phyloP scores from a whole-genome alignment of 2,888 invertebrate genomes.

The Morpho deidamia region DNA sequence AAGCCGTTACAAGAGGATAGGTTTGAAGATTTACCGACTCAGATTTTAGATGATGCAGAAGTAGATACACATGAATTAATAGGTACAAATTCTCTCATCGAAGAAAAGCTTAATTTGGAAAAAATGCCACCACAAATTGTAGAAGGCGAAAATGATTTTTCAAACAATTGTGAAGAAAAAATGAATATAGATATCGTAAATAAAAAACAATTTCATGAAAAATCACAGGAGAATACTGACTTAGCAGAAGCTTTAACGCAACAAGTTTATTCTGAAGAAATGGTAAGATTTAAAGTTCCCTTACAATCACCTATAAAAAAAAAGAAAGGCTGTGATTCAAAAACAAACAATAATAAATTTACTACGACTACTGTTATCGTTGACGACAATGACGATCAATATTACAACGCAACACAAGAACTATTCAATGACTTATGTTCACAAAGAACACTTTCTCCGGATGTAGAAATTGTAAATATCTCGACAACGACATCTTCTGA shows the following conservation, averaged over 20 bases:
- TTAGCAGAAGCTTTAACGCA: conserved; percentile 44
- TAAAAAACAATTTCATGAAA: conserved; percentile 3
- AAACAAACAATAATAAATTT: conserved; percentile 8
- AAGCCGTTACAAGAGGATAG: conserved; percentile 15
- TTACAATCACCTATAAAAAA: conserved; percentile 40
- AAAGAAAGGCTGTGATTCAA: conserved; percentile 36
- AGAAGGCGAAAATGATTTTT: conserved; percentile 13
- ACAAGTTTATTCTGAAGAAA: conserved; percentile 37
- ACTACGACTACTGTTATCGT: conserved; percentile 11
- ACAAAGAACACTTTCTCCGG: conserved; percentile 36
- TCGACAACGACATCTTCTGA: neutral
- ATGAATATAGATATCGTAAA: neutral
- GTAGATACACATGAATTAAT: neutral
- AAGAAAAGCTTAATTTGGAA: too few species aligned
- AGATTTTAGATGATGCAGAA: conserved; percentile 26
- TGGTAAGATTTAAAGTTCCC: conserved; percentile 52
- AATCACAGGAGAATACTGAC: conserved; percentile 8
- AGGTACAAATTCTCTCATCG: too few species aligned
- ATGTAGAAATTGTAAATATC: conserved; percentile 7
- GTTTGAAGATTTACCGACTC: conserved; percentile 31
- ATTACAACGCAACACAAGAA: conserved; percentile 61
- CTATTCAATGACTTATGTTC: conserved; percentile 53
- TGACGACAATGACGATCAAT: conserved; percentile 37
- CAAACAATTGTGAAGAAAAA: neutral
- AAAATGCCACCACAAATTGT: conserved; percentile 38